A percentile compares a stretch with the other conserved stretches of the same genome.
Evolutionary conservation across 2,888 invertebrate genomes (phyloP).

Genomic region (Trichopria drosophilae): DNA sequence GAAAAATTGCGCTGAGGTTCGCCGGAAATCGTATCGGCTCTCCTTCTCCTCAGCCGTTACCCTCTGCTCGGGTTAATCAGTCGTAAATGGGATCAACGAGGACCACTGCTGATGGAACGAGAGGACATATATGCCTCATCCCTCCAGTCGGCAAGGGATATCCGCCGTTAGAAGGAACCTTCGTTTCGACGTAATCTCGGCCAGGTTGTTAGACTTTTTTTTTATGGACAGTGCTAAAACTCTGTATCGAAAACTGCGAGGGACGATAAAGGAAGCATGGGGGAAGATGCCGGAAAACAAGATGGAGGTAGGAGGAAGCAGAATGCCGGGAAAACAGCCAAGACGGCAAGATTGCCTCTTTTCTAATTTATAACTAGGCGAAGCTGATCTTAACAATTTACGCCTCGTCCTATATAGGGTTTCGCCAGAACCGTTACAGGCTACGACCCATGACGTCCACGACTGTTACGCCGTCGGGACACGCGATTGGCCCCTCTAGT

Average conservation of each 20-base stretch:
- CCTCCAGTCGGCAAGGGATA: slow-evolving; percentile 3
- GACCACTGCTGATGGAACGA: slow-evolving; percentile 17
- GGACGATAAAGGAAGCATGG: slow-evolving; percentile 7
- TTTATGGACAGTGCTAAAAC: slow-evolving; percentile 42
- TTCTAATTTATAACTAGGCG: slow-evolving; percentile 57
- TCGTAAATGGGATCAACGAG: slow-evolving; percentile 37
- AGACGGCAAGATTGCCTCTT: slow-evolving; percentile 55
- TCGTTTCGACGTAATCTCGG: slow-evolving; percentile 41
- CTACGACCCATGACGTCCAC: slow-evolving; percentile 41
- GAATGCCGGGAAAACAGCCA: slow-evolving; percentile 39
- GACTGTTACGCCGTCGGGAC: slow-evolving; percentile 46
- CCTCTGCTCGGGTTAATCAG: slow-evolving; percentile 37
- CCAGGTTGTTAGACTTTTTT: slow-evolving; percentile 39
- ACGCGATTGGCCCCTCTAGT: slow-evolving; percentile 44
- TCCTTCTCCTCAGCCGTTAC: slow-evolving; percentile 12
- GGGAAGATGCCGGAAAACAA: slow-evolving; percentile 5
- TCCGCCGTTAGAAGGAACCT: slow-evolving; percentile 31
- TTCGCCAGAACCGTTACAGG: slow-evolving; percentile 41
- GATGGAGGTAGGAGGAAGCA: slow-evolving; percentile 13
- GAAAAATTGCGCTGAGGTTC: neutral
- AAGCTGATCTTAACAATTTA: slow-evolving; percentile 57
- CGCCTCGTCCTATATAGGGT: slow-evolving; percentile 48
- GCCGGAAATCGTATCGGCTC: slow-evolving; percentile 1
- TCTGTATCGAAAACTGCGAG: slow-evolving; percentile 16
- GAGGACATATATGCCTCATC: slow-evolving; percentile 5